Conservation (phyloP, 1,140 invertebrate species). For the Brachionus calyciflorus region DNA sequence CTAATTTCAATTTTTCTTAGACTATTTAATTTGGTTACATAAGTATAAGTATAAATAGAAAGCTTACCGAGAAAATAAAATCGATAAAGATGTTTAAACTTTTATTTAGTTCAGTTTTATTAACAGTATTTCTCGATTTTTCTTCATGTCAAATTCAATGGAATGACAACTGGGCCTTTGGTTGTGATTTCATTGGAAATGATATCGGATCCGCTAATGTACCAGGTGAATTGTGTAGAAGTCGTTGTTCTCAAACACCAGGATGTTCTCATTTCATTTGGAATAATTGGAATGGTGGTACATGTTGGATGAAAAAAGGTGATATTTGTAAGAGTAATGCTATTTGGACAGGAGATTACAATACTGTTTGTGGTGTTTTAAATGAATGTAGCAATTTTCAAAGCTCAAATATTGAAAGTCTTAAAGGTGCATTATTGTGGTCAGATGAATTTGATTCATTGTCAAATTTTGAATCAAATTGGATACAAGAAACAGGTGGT, state of each 20-base stretch:
- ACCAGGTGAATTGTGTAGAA: not conserved
- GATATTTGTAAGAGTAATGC: constrained; percentile 29
- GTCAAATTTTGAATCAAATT: constrained; percentile 37
- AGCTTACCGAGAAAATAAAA: too few species aligned
- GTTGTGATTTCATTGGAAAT: constrained; percentile 15
- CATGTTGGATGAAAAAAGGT: constrained; percentile 47
- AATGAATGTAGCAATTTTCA: too few species aligned
- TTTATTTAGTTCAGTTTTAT: too few species aligned
- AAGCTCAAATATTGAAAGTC: not conserved
- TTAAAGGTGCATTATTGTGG: constrained; percentile 48
- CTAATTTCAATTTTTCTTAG: too few species aligned
- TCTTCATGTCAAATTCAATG: too few species aligned
- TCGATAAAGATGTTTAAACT: too few species aligned
- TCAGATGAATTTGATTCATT: constrained; percentile 47
- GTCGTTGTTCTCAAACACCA: constrained; percentile 5
- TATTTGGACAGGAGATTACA: not conserved
- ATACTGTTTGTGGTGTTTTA: constrained; percentile 47
- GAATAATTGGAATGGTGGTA: constrained; percentile 30
- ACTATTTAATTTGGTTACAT: too few species aligned
- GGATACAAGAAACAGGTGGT: constrained; percentile 46
- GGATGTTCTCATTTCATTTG: constrained; percentile 47
- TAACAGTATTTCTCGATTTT: too few species aligned
- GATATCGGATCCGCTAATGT: not conserved
- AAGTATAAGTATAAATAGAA: too few species aligned
- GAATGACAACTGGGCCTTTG: constrained; percentile 29